phyloP scores from a whole-genome alignment of 2,888 invertebrate species.

The Clunio marinus region DNA sequence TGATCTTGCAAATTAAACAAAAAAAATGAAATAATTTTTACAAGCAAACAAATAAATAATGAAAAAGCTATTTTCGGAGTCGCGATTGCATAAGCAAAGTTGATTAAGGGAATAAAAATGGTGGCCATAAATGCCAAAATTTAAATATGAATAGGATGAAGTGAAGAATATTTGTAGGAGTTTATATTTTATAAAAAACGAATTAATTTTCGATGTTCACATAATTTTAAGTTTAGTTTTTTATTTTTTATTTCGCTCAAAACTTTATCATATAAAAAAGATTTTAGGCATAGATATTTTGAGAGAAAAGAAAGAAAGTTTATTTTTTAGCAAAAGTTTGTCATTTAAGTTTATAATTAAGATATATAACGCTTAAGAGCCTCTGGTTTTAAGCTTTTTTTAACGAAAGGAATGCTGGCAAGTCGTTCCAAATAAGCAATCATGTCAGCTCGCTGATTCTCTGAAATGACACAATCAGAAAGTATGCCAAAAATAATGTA shows the following conservation, averaged over 20 bases:
- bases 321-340: constrained; percentile 2
- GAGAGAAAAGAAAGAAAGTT: background rate
- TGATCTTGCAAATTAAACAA: constrained; percentile 44
- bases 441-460: background rate
- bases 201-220: too few species aligned
- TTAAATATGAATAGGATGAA: background rate
- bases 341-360: background rate
- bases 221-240: too few species aligned
- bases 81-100: background rate
- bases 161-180: background rate
- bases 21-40: constrained; percentile 15
- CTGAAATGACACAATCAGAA: constrained; percentile 6
- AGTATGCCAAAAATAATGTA: constrained; percentile 17
- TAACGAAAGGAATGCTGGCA: background rate
- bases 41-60: background rate
- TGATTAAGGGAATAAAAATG: too few species aligned
- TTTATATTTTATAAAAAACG: constrained; percentile 8
- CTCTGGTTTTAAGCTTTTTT: background rate
- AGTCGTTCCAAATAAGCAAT: background rate
- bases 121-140: constrained; percentile 37
- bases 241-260: too few species aligned
- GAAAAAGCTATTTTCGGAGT: constrained; percentile 16
- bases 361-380: background rate
- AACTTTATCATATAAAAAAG: too few species aligned
- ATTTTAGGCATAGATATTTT: too few species aligned